Percentiles rank a stretch among this genome's conserved stretches.
Conservation (phyloP, 2,888 invertebrate species). For the Euzophera pinguis region DNA sequence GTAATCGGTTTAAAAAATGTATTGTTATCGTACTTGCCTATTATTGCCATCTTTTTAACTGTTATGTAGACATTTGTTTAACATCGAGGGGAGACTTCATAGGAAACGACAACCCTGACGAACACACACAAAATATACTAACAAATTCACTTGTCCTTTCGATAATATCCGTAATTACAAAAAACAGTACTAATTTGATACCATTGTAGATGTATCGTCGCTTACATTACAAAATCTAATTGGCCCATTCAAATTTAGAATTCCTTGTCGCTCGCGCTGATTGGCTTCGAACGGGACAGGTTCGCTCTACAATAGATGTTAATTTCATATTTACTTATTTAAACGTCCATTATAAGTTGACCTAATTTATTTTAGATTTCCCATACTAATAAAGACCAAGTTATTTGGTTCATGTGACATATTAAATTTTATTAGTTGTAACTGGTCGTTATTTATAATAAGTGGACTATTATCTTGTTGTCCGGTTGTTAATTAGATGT, state of each 20-base stretch:
- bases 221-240: slow-evolving; percentile 30
- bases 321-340: slow-evolving; percentile 14
- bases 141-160: slow-evolving; percentile 1
- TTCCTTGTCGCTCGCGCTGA: slow-evolving; percentile 22
- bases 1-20: no score
- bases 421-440: slow-evolving; percentile 13
- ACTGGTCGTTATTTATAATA: slow-evolving; percentile 19
- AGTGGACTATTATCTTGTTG: slow-evolving; percentile 19
- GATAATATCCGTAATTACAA: slow-evolving; percentile 2
- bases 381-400: neutral
- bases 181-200: slow-evolving; percentile 12
- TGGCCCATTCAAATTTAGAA: slow-evolving; percentile 34
- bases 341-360: slow-evolving; percentile 7
- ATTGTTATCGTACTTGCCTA: no score
- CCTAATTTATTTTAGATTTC: neutral
- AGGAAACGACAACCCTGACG: no score
- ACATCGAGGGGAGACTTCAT: no score
- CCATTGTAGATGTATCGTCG: slow-evolving; percentile 16
- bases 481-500: slow-evolving; percentile 19
- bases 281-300: slow-evolving; percentile 24
- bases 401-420: slow-evolving; percentile 1
- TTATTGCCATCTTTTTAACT: no score
- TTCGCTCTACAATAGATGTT: slow-evolving; percentile 11
- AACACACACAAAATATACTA: neutral
- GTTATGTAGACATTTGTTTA: no score